Evolutionary conservation across 2,113 vertebrate genomes (phyloP).

Genomic region (Leptosomus discolor): DNA sequence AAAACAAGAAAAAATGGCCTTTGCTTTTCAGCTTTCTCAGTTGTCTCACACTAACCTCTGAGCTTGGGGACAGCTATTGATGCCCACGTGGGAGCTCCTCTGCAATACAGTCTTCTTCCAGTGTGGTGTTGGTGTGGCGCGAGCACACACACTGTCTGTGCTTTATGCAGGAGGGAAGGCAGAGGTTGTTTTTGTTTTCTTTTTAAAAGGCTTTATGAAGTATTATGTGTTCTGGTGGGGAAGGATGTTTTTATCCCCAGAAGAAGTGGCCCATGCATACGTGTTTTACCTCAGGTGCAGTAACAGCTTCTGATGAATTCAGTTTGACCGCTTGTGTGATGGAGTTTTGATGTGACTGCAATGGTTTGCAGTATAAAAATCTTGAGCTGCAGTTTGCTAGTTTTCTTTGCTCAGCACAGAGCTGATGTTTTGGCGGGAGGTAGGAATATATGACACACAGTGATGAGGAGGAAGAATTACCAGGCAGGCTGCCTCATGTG

Average conservation of each 20-base stretch:
- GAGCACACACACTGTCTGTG: not conserved
- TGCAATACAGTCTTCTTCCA: not conserved
- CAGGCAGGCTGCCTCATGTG: rapidly evolving
- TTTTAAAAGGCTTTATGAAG: not conserved
- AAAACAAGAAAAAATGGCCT: not conserved
- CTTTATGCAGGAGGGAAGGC: not conserved
- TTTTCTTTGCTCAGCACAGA: not conserved
- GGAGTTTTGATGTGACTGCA: not conserved
- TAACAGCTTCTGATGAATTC: not conserved
- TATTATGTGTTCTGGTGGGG: not conserved
- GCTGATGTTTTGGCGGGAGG: not conserved
- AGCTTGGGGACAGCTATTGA: not conserved
- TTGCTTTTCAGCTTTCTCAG: not conserved
- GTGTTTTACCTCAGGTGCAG: not conserved
- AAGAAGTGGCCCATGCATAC: no score
- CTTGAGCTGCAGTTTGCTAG: not conserved
- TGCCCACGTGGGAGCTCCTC: not conserved
- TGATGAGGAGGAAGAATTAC: not conserved
- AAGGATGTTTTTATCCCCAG: not conserved
- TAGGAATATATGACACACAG: not conserved
- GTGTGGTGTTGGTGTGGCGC: not conserved
- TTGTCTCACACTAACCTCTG: not conserved
- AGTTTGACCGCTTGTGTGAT: not conserved
- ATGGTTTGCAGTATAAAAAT: not conserved
- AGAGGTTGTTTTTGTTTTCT: rapidly evolving